A percentile compares a stretch with the other conserved stretches of the same genome.
These are phyloP conservation scores for Cryptocheilus praepositus DNA, from an alignment of 2,888 invertebrate species.

Conservation along the genomic window DNA sequence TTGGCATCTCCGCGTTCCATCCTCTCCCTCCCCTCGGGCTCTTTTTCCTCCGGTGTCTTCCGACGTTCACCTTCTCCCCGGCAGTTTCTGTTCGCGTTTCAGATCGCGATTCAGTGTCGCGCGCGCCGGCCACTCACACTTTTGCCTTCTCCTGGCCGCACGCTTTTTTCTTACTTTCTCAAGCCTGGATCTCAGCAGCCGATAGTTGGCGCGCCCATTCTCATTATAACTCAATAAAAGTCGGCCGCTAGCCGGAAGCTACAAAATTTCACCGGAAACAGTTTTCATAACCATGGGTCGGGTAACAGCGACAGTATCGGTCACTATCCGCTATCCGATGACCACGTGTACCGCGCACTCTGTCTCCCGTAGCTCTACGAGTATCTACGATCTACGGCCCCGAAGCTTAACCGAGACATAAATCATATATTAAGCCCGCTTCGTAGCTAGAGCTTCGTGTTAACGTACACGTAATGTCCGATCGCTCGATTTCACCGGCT, in stretches of 20 bases:
- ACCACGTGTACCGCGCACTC: conserved; percentile 8
- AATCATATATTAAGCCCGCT: conserved; percentile 60
- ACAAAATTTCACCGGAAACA: conserved; percentile 48
- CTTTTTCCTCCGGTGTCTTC: not conserved
- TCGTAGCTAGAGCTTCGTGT: conserved; percentile 38
- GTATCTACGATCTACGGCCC: conserved; percentile 45
- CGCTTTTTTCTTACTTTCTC: not conserved
- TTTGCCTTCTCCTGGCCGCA: not conserved
- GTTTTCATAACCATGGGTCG: conserved; percentile 27
- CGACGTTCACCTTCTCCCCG: too few species aligned
- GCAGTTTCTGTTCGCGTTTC: too few species aligned
- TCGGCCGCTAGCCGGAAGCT: conserved; percentile 20
- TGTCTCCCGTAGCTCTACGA: conserved; percentile 10
- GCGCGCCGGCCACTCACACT: not conserved
- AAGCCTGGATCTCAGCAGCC: not conserved
- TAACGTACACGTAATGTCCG: conserved; percentile 54
- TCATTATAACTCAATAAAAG: conserved; percentile 12
- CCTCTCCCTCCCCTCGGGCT: not conserved
- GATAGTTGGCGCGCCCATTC: not conserved
- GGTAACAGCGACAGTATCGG: conserved; percentile 13
- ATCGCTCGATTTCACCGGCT: conserved; percentile 46
- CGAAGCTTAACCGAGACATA: conserved; percentile 49
- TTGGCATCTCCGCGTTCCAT: not conserved
- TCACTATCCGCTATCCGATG: conserved; percentile 8
- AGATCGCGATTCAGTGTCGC: too few species aligned